Evolutionary conservation across 2,888 invertebrate genomes (phyloP), one percentile per base, ranked within the genome.

Genomic region (Andrena hattorfiana): DNA sequence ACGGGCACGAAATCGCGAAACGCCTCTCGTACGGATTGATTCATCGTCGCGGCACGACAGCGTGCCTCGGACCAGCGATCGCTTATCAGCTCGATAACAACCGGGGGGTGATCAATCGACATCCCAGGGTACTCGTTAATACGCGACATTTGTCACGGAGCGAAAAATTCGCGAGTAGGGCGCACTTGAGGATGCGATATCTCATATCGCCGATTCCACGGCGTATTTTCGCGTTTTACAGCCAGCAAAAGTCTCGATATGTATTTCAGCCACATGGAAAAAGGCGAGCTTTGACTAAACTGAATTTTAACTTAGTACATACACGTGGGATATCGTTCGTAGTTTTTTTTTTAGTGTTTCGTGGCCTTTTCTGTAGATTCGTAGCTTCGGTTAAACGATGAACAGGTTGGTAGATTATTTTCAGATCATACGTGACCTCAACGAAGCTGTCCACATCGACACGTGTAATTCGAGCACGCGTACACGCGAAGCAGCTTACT

Each of bases 1-100:
- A 60, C 51, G 13, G 49, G 23, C 26, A 56, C 42, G 30, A 77
- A 80, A 71, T 73, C 35, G 67, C 26, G 54, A 70, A 23, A 23
- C 56, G 32, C 72, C 71, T 85, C 62, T 84, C 84, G 60, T 68
- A 51, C 59, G 32, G n/a, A 67, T 68, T 23, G 63, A 51, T 73
- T 70, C 62, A 30, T 48, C 30, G 28, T 28, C 2, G 5, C 13
- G 16, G 13, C 54, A 26, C 26, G 56, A 54, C 8, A n/a, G 16
- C 3, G 26, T 48, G 16, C 48, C n/a, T 26, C 20, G 51, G 20
- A 30, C 51, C 62, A 35, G 13, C n/a, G 32, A 23, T 49, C 62
- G 60, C 28, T 16, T 23, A 23, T 35, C 28, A 13, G 16, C 20
- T 56, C 20, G 62, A 42, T 62, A 42, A 23, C 51, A 49, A 69